These are phyloP conservation scores for Melieria picta DNA, from an alignment of 2,888 invertebrate genomes.

Conservation along the genomic window DNA sequence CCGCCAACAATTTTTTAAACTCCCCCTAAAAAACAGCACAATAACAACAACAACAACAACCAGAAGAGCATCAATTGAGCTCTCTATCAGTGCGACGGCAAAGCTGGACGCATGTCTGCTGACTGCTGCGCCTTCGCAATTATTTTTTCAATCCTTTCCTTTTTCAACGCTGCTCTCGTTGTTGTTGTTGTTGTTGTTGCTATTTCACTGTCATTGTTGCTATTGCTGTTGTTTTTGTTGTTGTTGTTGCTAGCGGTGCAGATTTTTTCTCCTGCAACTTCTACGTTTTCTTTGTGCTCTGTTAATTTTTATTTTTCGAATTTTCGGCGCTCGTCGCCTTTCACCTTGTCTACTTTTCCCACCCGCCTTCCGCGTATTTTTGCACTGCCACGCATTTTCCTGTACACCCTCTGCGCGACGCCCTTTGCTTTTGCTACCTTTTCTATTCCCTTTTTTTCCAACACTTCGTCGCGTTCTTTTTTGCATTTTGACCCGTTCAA, in stretches of 20 bases:
- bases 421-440: neutral
- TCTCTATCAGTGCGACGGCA: conserved; percentile 8
- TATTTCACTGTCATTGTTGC: conserved; percentile 2
- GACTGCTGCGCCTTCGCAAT: conserved; percentile 10
- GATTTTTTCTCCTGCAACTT: neutral
- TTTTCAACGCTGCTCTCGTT: neutral
- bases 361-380: neutral
- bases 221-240: conserved; percentile 23
- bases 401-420: too few relatives aligned
- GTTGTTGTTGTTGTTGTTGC: conserved; percentile 20
- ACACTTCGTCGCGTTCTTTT: conserved; percentile 20
- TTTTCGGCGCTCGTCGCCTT: conserved; percentile 7
- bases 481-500: conserved; percentile 34
- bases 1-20: too few relatives aligned
- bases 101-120: conserved; percentile 13
- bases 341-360: neutral
- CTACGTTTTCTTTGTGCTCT: conserved; percentile 7
- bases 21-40: too few relatives aligned
- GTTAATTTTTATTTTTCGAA: conserved; percentile 10
- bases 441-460: neutral
- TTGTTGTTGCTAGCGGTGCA: conserved; percentile 13
- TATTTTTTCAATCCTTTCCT: conserved; percentile 1
- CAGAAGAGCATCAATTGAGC: neutral
- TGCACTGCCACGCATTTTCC: too few relatives aligned
- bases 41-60: neutral